Evolutionary conservation across 2,888 invertebrate species (phyloP).

Genomic region (Tenthredo mesomela): DNA sequence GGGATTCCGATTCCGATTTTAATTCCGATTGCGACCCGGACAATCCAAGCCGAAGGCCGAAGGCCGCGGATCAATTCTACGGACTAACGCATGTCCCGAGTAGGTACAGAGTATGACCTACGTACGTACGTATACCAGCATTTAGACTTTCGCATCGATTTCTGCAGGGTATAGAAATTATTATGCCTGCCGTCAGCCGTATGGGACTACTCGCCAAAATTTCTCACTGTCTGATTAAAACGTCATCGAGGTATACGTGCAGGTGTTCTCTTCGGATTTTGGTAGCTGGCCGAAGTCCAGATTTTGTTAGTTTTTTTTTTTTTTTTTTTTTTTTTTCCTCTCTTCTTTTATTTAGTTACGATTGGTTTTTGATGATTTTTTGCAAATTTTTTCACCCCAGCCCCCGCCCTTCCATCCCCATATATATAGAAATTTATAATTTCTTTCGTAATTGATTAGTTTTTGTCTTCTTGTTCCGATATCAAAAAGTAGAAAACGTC

Average conservation of each 20-base stretch:
- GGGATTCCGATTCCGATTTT: not conserved
- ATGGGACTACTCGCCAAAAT: not conserved
- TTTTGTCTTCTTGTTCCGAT: no score
- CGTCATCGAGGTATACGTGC: not conserved
- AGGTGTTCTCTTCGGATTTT: not conserved
- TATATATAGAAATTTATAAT: no score
- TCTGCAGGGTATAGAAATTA: not conserved
- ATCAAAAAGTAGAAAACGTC: no score
- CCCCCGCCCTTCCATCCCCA: no score
- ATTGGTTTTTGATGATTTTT: no score
- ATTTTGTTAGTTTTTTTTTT: no score
- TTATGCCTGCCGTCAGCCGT: not conserved
- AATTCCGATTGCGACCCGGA: not conserved
- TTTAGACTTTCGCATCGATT: not conserved
- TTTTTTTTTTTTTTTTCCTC: no score
- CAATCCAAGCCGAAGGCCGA: not conserved
- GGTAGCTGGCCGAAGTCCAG: no score
- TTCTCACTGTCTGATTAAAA: not conserved
- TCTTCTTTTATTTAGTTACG: no score
- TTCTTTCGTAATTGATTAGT: no score
- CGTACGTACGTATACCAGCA: not conserved
- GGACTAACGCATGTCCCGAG: not conserved
- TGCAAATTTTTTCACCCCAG: no score
- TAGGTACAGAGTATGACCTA: not conserved
- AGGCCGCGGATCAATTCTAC: slow-evolving; percentile 4